Evolutionary conservation across 2,113 vertebrate genomes (phyloP).

Genomic region (Stegastes partitus): DNA sequence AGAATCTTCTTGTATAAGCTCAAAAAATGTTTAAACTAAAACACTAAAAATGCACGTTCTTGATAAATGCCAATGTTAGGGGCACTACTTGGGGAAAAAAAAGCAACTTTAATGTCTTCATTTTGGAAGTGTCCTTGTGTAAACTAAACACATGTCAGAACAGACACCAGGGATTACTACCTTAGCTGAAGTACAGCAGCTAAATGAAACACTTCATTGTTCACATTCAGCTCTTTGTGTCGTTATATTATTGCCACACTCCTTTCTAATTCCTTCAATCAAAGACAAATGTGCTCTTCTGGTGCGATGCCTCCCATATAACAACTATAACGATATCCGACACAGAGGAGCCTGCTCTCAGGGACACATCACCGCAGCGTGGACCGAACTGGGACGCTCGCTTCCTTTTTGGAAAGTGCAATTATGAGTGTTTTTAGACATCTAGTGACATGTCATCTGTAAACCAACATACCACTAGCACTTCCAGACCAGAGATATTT

Average conservation of each 20-base stretch:
- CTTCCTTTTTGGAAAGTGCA: conserved; percentile 71
- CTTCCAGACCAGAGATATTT: conserved; percentile 79
- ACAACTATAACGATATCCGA: conserved; percentile 50
- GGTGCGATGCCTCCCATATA: conserved; percentile 7
- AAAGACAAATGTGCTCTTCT: conserved; percentile 41
- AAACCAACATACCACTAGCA: conserved; percentile 71
- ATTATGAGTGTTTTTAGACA: conserved; percentile 73
- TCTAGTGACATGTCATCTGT: conserved; percentile 71
- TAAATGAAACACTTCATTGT: background rate
- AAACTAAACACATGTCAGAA: no score
- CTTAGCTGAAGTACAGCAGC: background rate
- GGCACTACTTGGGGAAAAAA: no score
- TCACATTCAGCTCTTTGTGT: conserved; percentile 7
- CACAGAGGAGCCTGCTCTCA: conserved; percentile 37
- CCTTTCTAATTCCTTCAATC: conserved; percentile 18
- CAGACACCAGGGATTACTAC: no score
- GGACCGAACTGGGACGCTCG: conserved; percentile 59
- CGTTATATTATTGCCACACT: conserved; percentile 1
- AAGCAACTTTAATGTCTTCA: no score
- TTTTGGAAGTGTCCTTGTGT: no score
- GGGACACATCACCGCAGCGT: conserved; percentile 38
- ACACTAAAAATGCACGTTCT: no score
- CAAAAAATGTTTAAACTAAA: no score
- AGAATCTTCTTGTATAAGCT: no score
- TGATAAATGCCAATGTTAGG: no score